Evolutionary conservation across 2,888 invertebrate genomes (phyloP).

Genomic region (Lasioglossum marginatum): DNA sequence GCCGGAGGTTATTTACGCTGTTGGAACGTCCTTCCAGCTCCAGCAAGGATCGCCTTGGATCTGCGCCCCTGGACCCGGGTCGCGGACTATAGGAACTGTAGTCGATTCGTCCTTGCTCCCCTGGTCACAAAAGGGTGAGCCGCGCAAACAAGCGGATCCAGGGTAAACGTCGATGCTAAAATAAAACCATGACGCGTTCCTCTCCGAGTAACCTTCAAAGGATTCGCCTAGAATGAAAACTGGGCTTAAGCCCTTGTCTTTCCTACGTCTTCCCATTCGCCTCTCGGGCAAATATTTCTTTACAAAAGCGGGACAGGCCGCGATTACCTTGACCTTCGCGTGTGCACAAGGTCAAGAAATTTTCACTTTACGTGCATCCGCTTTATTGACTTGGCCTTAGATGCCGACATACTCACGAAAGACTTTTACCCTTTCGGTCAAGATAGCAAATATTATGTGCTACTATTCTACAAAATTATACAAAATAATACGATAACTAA

Average conservation of each 20-base stretch:
- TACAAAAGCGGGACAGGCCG: too few species aligned
- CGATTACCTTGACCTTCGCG: not conserved
- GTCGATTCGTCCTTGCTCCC: slow-evolving; percentile 61
- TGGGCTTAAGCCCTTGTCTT: slow-evolving; percentile 37
- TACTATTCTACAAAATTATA: not conserved
- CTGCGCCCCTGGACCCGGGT: not conserved
- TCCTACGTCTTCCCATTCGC: not conserved
- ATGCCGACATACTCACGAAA: too few species aligned
- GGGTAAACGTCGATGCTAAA: slow-evolving; percentile 64
- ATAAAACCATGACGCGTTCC: slow-evolving; percentile 61
- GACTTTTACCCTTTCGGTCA: too few species aligned
- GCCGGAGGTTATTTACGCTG: slow-evolving; percentile 54
- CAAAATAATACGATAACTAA: not conserved
- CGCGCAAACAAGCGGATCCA: slow-evolving; percentile 54
- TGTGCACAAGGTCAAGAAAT: not conserved
- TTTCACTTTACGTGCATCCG: not conserved
- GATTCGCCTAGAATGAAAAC: slow-evolving; percentile 52
- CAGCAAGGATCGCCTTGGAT: slow-evolving; percentile 42
- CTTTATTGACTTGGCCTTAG: too few species aligned
- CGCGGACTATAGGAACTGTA: slow-evolving; percentile 6
- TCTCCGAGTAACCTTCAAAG: slow-evolving; percentile 49
- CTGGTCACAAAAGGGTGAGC: slow-evolving; percentile 44
- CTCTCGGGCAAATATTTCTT: not conserved
- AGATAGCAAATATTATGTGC: not conserved
- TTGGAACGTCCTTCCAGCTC: not conserved